Percentiles rank a stretch among this genome's conserved stretches.
Evolutionary conservation across 1,140 invertebrate genomes (phyloP).

Genomic region (Brachionus asplanchnoidis): DNA sequence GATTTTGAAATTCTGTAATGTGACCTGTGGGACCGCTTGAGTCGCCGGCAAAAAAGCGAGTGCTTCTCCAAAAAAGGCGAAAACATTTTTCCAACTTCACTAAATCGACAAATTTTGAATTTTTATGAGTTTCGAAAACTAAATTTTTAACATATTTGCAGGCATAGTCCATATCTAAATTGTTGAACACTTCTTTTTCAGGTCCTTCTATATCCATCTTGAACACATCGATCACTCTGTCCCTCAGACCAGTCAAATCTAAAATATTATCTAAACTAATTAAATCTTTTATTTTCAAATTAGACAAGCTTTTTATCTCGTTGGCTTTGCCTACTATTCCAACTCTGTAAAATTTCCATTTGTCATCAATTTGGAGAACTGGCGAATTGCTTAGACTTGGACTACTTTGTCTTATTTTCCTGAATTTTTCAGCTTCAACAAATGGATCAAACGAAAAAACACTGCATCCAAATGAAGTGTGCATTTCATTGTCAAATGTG

Average conservation of each 20-base stretch:
- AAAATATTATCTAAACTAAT: conserved; percentile 1
- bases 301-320: background rate
- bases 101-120: background rate
- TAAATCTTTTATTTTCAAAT: background rate
- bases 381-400: background rate
- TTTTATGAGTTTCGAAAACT: conserved; percentile 1
- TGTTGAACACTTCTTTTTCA: background rate
- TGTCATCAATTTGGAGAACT: background rate
- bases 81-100: conserved; percentile 29
- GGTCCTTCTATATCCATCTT: conserved; percentile 34
- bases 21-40: background rate
- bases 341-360: conserved; percentile 8
- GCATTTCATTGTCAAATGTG: conserved; percentile 5
- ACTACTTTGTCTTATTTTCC: background rate
- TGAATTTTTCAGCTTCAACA: conserved; percentile 8
- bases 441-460: conserved; percentile 25
- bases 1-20: conserved; percentile 20
- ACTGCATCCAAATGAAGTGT: background rate
- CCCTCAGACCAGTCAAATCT: background rate
- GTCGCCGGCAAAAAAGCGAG: conserved; percentile 13
- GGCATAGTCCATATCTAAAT: background rate
- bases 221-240: conserved; percentile 8
- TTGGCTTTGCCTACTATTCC: background rate
- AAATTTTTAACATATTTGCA: conserved; percentile 28
- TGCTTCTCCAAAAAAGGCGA: conserved; percentile 1